These are phyloP conservation scores for Limnephilus marmoratus DNA, from an alignment of 2,888 invertebrate species.

Conservation along the genomic window DNA sequence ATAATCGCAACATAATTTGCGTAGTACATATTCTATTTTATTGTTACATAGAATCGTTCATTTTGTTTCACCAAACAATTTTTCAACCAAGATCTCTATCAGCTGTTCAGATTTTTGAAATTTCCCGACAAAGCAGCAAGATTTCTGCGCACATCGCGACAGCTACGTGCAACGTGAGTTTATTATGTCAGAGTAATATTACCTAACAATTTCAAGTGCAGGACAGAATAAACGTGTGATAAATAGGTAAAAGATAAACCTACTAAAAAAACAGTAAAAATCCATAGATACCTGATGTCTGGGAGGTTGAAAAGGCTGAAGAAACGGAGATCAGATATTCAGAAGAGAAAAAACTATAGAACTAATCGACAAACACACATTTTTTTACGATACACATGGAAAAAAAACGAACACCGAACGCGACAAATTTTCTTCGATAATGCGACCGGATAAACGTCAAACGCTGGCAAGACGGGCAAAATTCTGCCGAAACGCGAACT, in stretches of 20 bases:
- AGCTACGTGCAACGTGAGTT: conserved; percentile 4
- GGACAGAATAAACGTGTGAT: conserved; percentile 31
- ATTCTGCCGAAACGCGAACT: neutral
- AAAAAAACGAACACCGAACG: conserved; percentile 33
- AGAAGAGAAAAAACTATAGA: neutral
- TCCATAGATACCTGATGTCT: neutral
- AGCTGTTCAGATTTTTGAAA: neutral
- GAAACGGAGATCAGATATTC: neutral
- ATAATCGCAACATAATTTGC: neutral
- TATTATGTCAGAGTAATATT: conserved; percentile 47
- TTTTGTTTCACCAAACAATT: neutral
- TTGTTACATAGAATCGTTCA: neutral
- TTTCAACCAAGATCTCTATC: neutral
- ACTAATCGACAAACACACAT: neutral
- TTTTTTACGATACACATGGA: conserved; percentile 3
- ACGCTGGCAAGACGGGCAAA: neutral
- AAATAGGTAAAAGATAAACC: neutral
- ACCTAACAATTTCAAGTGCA: conserved; percentile 46
- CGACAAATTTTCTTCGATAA: conserved; percentile 39
- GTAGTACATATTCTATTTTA: neutral
- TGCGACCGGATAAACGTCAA: conserved; percentile 38
- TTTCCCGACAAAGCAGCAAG: neutral
- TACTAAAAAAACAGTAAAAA: conserved; percentile 4
- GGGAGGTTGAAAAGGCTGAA: neutral
- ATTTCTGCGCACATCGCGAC: neutral